Conservation (phyloP, 2,113 vertebrate species). For the Grammomys dolichurus region DNA sequence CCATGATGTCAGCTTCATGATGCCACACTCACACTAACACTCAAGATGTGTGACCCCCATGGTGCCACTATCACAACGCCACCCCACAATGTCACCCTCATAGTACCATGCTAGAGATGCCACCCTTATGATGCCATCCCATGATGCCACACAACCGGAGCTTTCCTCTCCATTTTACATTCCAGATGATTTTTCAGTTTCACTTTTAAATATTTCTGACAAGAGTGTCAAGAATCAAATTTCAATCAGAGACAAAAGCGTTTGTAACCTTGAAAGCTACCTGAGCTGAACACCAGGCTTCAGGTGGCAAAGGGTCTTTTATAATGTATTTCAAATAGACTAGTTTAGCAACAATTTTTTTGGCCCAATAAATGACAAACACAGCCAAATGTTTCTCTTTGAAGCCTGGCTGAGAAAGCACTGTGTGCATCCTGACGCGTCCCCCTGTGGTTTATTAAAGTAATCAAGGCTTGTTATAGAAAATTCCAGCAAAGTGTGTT, state of each 20-base stretch:
- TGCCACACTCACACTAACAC: not conserved
- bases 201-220: not conserved
- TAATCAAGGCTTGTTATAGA: conserved; percentile 40
- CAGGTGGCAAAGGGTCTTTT: not conserved
- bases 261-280: not conserved
- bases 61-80: not conserved
- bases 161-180: not conserved
- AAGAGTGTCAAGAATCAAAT: not conserved
- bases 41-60: not conserved
- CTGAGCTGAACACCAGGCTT: not conserved
- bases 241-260: not conserved
- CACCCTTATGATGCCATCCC: not conserved
- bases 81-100: not conserved
- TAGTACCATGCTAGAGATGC: not conserved
- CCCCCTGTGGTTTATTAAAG: conserved; percentile 24
- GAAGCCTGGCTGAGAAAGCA: not conserved
- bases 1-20: not conserved
- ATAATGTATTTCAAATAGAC: not conserved
- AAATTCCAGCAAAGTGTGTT: conserved; percentile 63
- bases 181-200: not conserved
- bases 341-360: not conserved
- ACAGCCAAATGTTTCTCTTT: not conserved
- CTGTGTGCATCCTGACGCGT: not conserved
- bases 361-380: not conserved
- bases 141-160: not conserved